phyloP scores from a whole-genome alignment of 2,888 invertebrate genomes.

The Ceraclea dissimilis region DNA sequence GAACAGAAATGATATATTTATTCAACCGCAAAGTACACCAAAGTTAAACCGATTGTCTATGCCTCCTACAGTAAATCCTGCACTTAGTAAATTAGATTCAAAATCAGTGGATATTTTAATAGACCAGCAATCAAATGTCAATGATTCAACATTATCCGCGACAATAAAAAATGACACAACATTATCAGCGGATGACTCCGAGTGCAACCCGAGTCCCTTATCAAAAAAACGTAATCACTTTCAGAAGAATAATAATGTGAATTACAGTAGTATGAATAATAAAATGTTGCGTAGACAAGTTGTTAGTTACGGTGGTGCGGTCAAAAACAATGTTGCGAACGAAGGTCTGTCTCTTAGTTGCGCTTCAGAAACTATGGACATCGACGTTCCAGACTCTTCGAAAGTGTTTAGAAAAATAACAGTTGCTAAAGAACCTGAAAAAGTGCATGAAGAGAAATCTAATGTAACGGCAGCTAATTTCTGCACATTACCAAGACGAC shows the following conservation, averaged over 20 bases:
- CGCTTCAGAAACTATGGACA: constrained; percentile 28
- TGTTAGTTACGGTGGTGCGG: constrained; percentile 47
- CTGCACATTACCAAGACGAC: constrained; percentile 65
- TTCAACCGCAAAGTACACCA: constrained; percentile 58
- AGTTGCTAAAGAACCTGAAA: constrained; percentile 22
- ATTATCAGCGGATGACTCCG: constrained; percentile 22
- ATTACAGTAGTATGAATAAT: constrained; percentile 53
- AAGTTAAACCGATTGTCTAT: constrained; percentile 44
- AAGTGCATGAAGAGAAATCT: constrained; percentile 35
- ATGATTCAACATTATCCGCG: constrained; percentile 27
- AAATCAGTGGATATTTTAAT: constrained; percentile 17
- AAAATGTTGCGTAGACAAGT: constrained; percentile 50
- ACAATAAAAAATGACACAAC: constrained; percentile 25
- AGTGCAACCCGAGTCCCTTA: constrained; percentile 29
- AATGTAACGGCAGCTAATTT: constrained; percentile 53
- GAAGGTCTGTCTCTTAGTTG: constrained; percentile 38
- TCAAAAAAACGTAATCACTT: constrained; percentile 47
- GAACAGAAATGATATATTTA: constrained; percentile 52
- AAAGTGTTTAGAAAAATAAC: constrained; percentile 16
- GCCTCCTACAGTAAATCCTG: constrained; percentile 36
- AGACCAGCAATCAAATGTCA: constrained; percentile 12
- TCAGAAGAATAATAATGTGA: constrained; percentile 54
- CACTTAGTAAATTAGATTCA: constrained; percentile 35
- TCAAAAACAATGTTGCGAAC: constrained; percentile 38
- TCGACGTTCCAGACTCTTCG: constrained; percentile 18